Percentiles rank a stretch among this genome's conserved stretches.
phyloP scores from a whole-genome alignment of 2,888 invertebrate species.

The Mechanitis mazaeus region DNA sequence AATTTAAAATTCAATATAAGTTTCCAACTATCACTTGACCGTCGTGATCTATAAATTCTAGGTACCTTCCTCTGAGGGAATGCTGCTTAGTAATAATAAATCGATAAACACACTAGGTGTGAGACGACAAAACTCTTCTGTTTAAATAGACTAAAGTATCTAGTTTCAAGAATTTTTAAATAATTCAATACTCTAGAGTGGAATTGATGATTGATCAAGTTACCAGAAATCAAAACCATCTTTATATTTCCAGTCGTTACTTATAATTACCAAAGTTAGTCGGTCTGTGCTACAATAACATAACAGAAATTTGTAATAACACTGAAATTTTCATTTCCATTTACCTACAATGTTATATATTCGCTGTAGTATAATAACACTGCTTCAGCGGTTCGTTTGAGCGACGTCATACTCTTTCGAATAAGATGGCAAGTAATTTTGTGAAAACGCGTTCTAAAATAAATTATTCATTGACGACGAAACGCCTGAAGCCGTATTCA shows the following conservation, averaged over 20 bases:
- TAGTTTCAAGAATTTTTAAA: too few relatives aligned
- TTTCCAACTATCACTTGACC: too few relatives aligned
- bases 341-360: conserved; percentile 11
- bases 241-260: background rate
- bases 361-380: conserved; percentile 19
- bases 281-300: conserved; percentile 20
- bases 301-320: conserved; percentile 23
- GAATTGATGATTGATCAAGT: too few relatives aligned
- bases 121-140: too few relatives aligned
- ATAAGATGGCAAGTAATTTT: conserved; percentile 73
- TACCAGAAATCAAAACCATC: background rate
- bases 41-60: too few relatives aligned
- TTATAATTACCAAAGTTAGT: conserved; percentile 24
- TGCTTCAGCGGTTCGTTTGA: conserved; percentile 26
- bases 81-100: too few relatives aligned
- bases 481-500: conserved; percentile 74
- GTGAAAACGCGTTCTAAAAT: conserved; percentile 72
- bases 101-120: too few relatives aligned
- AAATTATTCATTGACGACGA: conserved; percentile 76
- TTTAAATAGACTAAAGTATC: too few relatives aligned
- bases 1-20: too few relatives aligned
- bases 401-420: conserved; percentile 58
- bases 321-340: conserved; percentile 22
- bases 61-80: too few relatives aligned
- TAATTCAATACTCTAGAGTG: too few relatives aligned